Evolutionary conservation across 2,888 invertebrate genomes (phyloP), one percentile per base, ranked within the genome.

Genomic region (Leucozona laternaria): DNA sequence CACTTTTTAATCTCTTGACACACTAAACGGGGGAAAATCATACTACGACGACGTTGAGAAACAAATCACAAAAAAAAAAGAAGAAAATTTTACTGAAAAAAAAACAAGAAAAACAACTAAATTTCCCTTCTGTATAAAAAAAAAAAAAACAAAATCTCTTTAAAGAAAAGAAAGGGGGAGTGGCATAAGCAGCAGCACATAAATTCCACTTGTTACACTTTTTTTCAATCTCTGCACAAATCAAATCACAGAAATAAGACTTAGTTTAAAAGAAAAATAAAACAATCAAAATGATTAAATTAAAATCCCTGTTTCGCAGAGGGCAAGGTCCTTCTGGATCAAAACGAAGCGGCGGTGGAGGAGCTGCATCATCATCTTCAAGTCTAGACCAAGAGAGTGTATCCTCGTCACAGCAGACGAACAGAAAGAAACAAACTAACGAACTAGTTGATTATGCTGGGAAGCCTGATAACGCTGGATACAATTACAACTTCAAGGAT

Each of bases 231-330:
- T 73, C 28, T 34, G 48, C 70, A 76, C 70, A 57, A 55, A 43
- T n/a, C 70, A 57, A 55, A 57, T 34, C 20, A 70, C 45, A 22
- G 20, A 53, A 58, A 40, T 45, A 60, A 58, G 58, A 8, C 7
- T 15, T 34, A 37, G 4, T 58, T 34, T 34, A 48, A n/a, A 43
- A n/a, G 4, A n/a, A 31, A 70, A n/a, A n/a, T n/a, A n/a, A 48
- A 48, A n/a, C 31, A 40, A 57, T 11, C 93, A 96, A 95, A 94
- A 97, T 97, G 97, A 97, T 97, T 95, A 97, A 97, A 95, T 95
- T 97, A 93, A 97, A 97, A 95, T 97, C 97, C 91, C 95, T 97
- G 93, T 97, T 97, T 94, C 97, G 97, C 94, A 97, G 97, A 96
- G 96, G 96, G 91, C 96, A 96, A 92, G 94, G 94, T 91, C 94